Percentiles rank a stretch among this genome's conserved stretches.
These are phyloP conservation scores for Conomelus anceps DNA, from an alignment of 2,888 invertebrate genomes.

Conservation along the genomic window DNA sequence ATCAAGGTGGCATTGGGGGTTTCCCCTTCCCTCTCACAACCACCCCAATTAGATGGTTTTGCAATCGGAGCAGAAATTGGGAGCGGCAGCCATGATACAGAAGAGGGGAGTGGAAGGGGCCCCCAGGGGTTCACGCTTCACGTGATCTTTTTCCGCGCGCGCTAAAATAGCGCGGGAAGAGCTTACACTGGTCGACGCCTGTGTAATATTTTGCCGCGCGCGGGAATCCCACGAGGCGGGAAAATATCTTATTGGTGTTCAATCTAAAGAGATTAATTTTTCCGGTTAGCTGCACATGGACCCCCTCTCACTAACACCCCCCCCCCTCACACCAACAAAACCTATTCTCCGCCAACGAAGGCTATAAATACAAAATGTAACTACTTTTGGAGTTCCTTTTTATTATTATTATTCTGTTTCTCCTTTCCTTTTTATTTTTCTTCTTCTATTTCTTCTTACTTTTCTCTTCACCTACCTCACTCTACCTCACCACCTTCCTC, in stretches of 20 bases:
- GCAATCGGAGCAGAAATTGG: background rate
- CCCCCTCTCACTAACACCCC: too few species aligned
- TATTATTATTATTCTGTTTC: too few species aligned
- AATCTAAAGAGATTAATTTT: background rate
- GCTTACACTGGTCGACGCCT: too few species aligned
- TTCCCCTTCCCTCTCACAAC: background rate
- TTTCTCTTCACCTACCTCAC: too few species aligned
- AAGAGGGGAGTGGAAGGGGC: background rate
- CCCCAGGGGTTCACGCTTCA: background rate
- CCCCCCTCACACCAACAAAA: too few species aligned
- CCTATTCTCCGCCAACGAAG: too few species aligned
- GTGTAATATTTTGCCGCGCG: background rate
- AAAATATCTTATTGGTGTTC: background rate
- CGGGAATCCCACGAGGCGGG: background rate
- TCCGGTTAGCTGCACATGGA: background rate
- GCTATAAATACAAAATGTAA: background rate
- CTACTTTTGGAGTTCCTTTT: too few species aligned
- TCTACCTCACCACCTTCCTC: too few species aligned
- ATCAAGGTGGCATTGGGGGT: background rate
- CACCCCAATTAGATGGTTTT: background rate
- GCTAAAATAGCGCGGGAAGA: background rate
- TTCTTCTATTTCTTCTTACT: too few species aligned
- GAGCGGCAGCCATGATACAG: background rate
- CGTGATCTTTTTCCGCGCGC: background rate
- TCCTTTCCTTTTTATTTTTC: too few species aligned